Percentiles rank a stretch among this genome's conserved stretches.
Conservation (phyloP, 2,888 invertebrate genomes). For the Acanthoscelides obtectus region DNA sequence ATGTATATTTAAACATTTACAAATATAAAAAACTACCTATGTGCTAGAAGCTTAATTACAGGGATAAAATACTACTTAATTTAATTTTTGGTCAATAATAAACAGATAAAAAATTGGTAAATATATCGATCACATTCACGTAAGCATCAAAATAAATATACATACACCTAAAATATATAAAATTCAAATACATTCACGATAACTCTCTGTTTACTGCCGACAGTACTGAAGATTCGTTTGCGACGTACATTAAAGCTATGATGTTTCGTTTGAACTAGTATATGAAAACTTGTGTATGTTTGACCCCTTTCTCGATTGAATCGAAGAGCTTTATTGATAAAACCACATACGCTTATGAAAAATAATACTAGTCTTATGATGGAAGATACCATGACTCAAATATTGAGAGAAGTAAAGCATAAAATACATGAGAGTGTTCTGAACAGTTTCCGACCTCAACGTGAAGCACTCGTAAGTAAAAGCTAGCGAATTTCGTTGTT, state of each 20-base stretch:
- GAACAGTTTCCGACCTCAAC: no score
- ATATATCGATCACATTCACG: slow-evolving; percentile 19
- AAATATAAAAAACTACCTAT: slow-evolving; percentile 24
- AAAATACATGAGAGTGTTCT: no score
- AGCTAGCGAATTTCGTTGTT: no score
- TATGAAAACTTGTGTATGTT: no score
- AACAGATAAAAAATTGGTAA: slow-evolving; percentile 13
- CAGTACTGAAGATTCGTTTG: not conserved
- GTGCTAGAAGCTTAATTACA: slow-evolving; percentile 13
- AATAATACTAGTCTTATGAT: no score
- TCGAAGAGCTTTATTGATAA: no score
- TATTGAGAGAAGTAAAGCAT: no score
- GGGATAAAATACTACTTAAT: slow-evolving; percentile 14
- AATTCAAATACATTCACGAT: slow-evolving; percentile 4
- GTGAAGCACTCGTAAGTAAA: no score
- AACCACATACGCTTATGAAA: no score
- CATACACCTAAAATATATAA: not conserved
- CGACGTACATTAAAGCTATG: not conserved
- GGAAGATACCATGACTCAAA: no score
- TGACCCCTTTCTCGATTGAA: no score
- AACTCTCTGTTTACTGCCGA: not conserved
- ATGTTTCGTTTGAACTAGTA: not conserved
- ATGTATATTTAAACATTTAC: slow-evolving; percentile 25
- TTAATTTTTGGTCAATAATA: slow-evolving; percentile 23
- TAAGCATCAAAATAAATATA: slow-evolving; percentile 3